Evolutionary conservation across 1,140 invertebrate species (phyloP).

Genomic region (Pseudomyrmex concolor): DNA sequence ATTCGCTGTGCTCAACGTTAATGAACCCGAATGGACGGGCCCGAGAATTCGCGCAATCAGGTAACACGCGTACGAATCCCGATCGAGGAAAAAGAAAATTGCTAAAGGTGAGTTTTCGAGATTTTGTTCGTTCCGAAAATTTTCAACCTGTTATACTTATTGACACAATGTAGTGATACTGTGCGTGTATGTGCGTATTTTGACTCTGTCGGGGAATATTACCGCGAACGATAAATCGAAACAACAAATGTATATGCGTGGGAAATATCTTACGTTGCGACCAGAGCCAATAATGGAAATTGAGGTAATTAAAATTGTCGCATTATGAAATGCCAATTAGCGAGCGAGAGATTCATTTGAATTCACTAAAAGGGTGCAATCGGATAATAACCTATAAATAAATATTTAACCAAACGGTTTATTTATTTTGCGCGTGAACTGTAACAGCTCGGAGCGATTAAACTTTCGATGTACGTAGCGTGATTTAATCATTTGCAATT

Average conservation of each 20-base stretch:
- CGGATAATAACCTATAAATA: conserved; percentile 38
- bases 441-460: conserved; percentile 40
- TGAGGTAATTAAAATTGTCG: not conserved
- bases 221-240: not conserved
- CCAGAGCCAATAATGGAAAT: conserved; percentile 4
- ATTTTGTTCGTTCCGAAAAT: not conserved
- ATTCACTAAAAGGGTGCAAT: conserved; percentile 7
- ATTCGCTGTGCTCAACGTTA: conserved; percentile 14
- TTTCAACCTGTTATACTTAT: too few species aligned
- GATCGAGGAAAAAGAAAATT: not conserved
- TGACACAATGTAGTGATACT: too few species aligned
- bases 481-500: conserved; percentile 49
- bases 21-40: not conserved
- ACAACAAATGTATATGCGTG: not conserved
- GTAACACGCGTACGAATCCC: too few species aligned
- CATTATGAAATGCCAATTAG: not conserved
- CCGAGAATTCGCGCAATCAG: not conserved
- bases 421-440: conserved; percentile 53
- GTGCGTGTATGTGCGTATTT: too few species aligned
- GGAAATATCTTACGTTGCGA: not conserved
- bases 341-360: not conserved
- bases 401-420: conserved; percentile 54
- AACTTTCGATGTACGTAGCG: conserved; percentile 28
- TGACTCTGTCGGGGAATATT: too few species aligned
- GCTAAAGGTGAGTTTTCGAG: not conserved